Evolutionary conservation across 2,888 invertebrate species (phyloP).

Genomic region (Rhogogaster chlorosoma): DNA sequence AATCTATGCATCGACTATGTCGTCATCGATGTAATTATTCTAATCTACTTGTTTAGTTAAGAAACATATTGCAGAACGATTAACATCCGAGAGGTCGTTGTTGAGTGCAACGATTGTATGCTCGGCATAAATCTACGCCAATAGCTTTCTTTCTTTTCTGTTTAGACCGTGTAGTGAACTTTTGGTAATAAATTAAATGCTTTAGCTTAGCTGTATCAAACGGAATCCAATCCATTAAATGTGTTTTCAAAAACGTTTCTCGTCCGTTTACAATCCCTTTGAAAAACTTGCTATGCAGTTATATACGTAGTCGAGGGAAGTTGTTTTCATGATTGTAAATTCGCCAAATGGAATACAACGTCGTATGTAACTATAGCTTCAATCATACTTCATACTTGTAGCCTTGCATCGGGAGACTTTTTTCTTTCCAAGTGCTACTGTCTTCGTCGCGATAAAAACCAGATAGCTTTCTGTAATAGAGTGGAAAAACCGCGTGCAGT

Average conservation of each 20-base stretch:
- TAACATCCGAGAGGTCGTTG: neutral
- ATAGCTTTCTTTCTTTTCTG: neutral
- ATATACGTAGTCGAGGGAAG: neutral
- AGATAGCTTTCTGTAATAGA: neutral
- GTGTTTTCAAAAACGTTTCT: neutral
- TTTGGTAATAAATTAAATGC: neutral
- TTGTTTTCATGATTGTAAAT: neutral
- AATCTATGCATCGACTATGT: neutral
- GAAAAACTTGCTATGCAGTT: neutral
- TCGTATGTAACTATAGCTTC: neutral
- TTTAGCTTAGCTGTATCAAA: neutral
- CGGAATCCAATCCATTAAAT: constrained; percentile 22
- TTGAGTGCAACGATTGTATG: neutral
- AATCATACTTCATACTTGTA: neutral
- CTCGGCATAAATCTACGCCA: neutral
- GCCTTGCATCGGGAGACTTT: neutral
- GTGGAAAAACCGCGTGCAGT: neutral
- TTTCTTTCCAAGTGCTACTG: neutral
- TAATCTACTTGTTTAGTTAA: neutral
- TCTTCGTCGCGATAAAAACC: neutral
- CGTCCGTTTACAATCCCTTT: neutral
- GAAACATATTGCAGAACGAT: neutral
- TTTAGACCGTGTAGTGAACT: neutral
- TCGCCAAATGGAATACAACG: neutral
- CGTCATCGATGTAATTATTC: neutral